Conservation (phyloP, 2,797 vertebrate species). For the Leptoclinus maculatus region DNA sequence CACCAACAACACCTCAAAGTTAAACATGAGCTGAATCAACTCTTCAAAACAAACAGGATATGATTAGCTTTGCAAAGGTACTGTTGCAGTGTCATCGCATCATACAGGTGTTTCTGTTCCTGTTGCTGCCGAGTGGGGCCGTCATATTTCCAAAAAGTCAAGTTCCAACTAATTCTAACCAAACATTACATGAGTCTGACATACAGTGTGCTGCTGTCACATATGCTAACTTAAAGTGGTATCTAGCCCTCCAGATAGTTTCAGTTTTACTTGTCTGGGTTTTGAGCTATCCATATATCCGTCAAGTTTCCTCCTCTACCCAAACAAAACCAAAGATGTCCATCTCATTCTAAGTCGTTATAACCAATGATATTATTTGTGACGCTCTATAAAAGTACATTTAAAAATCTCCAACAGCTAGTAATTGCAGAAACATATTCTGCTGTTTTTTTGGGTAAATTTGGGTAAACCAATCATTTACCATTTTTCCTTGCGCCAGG, state of each 20-base stretch:
- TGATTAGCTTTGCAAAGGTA: background rate
- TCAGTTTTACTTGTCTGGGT: background rate
- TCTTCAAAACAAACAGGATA: background rate
- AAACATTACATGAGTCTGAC: background rate
- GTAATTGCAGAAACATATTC: background rate
- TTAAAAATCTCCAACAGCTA: background rate
- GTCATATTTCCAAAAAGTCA: no score
- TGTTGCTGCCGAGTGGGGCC: background rate
- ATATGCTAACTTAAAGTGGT: background rate
- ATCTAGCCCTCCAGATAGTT: background rate
- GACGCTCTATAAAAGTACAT: background rate
- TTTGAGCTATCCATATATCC: no score
- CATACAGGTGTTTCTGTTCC: background rate
- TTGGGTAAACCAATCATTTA: background rate
- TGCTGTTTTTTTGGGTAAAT: background rate
- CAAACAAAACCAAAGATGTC: background rate
- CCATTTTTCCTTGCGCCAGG: slow-evolving; percentile 31
- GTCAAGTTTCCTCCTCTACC: background rate
- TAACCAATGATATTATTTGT: background rate
- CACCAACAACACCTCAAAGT: background rate
- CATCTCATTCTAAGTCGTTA: background rate
- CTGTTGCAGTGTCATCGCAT: background rate
- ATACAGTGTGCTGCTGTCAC: background rate
- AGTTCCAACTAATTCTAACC: background rate
- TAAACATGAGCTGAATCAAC: background rate